Evolutionary conservation across 2,797 vertebrate species (phyloP), one percentile per base, ranked within the genome.

Genomic region (Trachops cirrhosus): DNA sequence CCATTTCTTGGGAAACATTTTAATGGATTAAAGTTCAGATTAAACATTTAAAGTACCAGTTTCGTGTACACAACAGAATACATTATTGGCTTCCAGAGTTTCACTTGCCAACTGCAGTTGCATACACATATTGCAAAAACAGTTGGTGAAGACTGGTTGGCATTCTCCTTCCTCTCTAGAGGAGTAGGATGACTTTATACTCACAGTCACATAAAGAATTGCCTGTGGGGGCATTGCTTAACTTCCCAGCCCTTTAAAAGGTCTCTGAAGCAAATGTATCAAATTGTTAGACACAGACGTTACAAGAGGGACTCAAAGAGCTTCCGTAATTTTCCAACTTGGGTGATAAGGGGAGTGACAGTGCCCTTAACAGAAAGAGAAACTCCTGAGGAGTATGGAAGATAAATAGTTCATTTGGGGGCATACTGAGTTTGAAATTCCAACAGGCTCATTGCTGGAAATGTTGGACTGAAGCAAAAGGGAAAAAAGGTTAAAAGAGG

Each of bases 111-210:
- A 34, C n/a, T 48, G 50, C 29, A 50, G 68, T 24, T 46, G 18
- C 2, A 0, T 34, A 34, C 2, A 57, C 2, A 9, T 57, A 29
- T 29, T 68, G 59, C n/a, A n/a, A 79, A 91, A 77, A 41, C 11
- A 29, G 6, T 68, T 77, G 12, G 18, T 19, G 37, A 91, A 96
- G 83, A 59, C 15, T 41, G 84, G 34, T 34, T 74, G 75, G 48
- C 74, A 75, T 75, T 57, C 85, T 94, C 73, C 67, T 93, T 94
- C 44, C 62, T 91, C 21, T 74, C 37, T n/a, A 70, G 62, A 96
- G 50, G 32, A 89, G 10, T 15, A 77, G 29, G 54, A 41, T 52
- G 68, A 37, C 95, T 93, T 84, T 77, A 50, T 48, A 93, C 59
- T 80, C 62, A 44, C 9, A 44, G 73, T 94, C 59, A 85, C 59